Evolutionary conservation across 1,140 invertebrate species (phyloP).

Genomic region (Caerostris darwini): DNA sequence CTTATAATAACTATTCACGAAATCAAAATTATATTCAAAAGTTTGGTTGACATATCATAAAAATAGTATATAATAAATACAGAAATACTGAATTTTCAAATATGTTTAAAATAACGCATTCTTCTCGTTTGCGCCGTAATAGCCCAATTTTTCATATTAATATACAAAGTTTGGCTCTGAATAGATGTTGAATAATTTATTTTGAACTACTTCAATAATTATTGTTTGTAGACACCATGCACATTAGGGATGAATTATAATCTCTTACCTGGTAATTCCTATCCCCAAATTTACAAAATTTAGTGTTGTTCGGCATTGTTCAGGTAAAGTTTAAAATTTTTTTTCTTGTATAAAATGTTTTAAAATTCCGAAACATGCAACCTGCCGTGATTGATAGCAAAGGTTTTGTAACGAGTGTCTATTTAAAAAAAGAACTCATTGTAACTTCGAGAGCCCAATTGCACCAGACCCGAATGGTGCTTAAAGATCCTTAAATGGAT

Average conservation of each 20-base stretch:
- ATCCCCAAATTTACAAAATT: not conserved
- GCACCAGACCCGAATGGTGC: not conserved
- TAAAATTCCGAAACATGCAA: not conserved
- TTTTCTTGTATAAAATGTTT: not conserved
- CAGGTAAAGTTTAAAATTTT: not conserved
- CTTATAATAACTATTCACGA: not conserved
- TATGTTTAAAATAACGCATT: not conserved
- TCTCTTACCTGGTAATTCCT: not conserved
- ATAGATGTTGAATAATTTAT: conserved; percentile 11
- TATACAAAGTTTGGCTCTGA: not conserved
- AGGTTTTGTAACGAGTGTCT: not conserved
- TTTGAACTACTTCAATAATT: not conserved
- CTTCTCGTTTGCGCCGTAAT: not conserved
- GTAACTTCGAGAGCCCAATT: not conserved
- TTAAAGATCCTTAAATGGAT: not conserved
- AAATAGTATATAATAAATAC: not conserved
- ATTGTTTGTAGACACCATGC: not conserved
- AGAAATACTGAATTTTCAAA: not conserved
- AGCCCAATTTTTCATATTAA: not conserved
- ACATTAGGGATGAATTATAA: conserved; percentile 4
- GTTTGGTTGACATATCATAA: not conserved
- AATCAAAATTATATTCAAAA: not conserved
- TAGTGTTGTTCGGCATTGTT: not conserved
- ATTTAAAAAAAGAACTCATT: not conserved
- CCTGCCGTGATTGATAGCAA: not conserved